Percentiles rank a stretch among this genome's conserved stretches.
Conservation (phyloP, 1,140 invertebrate species). For the Halesus radiatus region DNA sequence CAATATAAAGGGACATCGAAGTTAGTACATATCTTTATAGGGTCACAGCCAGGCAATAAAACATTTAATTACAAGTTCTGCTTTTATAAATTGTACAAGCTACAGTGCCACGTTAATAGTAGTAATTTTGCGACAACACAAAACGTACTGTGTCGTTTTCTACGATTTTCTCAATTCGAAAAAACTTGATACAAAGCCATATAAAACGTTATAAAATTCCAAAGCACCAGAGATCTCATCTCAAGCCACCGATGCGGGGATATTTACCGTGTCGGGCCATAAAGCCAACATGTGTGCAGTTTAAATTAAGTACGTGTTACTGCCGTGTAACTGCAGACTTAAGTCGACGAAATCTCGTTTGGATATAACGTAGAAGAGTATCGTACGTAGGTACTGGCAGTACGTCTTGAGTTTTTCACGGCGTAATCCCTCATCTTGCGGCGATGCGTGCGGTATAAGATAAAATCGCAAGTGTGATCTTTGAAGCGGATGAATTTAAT, state of each 20-base stretch:
- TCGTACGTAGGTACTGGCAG: background rate
- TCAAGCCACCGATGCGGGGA: conserved; percentile 30
- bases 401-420: background rate
- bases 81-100: too few relatives aligned
- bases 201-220: conserved; percentile 13
- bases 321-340: conserved; percentile 55
- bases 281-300: conserved; percentile 55
- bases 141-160: too few relatives aligned
- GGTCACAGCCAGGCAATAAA: too few relatives aligned
- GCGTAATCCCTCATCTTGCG: conserved; percentile 19
- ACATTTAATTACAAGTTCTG: too few relatives aligned
- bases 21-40: too few relatives aligned
- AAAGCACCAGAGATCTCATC: conserved; percentile 10
- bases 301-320: conserved; percentile 58
- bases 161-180: background rate
- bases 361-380: conserved; percentile 25
- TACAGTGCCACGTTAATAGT: too few relatives aligned
- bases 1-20: too few relatives aligned
- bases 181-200: conserved; percentile 30
- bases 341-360: conserved; percentile 52
- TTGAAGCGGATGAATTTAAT: background rate
- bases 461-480: background rate
- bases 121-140: too few relatives aligned
- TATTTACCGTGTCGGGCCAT: conserved; percentile 53
- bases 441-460: conserved; percentile 1